Percentiles rank a stretch among this genome's conserved stretches.
Evolutionary conservation across 1,140 invertebrate genomes (phyloP).

Genomic region (Drosophila kikkawai): DNA sequence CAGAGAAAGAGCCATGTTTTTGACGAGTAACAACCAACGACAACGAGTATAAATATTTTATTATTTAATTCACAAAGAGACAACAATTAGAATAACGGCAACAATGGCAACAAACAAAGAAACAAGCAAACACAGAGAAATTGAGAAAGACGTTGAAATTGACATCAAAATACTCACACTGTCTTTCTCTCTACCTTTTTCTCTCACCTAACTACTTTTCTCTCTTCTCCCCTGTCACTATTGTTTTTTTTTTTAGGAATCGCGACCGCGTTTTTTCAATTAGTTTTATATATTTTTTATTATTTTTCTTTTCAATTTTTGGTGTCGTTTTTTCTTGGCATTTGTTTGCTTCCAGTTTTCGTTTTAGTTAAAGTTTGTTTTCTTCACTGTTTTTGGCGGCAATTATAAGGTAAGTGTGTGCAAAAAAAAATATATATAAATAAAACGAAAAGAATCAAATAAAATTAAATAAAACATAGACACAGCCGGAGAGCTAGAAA

Average conservation of each 20-base stretch:
- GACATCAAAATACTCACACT: slow-evolving; percentile 73
- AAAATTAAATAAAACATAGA: neutral
- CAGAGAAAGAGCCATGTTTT: neutral
- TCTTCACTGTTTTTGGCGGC: slow-evolving; percentile 27
- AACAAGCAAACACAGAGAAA: slow-evolving; percentile 26
- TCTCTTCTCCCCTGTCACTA: neutral
- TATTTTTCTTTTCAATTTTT: neutral
- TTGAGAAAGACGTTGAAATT: slow-evolving; percentile 20
- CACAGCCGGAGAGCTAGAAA: slow-evolving; percentile 8
- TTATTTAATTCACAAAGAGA: slow-evolving; percentile 20
- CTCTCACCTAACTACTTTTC: slow-evolving; percentile 20
- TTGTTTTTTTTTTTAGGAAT: slow-evolving; percentile 8
- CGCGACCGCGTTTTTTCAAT: slow-evolving; percentile 36
- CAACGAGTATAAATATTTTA: neutral
- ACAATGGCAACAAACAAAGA: slow-evolving; percentile 14
- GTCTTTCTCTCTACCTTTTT: slow-evolving; percentile 11
- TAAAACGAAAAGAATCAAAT: neutral
- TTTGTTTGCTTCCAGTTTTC: slow-evolving; percentile 14
- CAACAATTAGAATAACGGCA: slow-evolving; percentile 34
- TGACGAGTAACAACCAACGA: neutral
- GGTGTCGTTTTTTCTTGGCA: neutral
- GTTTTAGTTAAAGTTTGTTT: slow-evolving; percentile 28
- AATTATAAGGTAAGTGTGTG: slow-evolving; percentile 18
- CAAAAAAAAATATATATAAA: neutral
- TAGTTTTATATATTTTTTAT: slow-evolving; percentile 1